Percentiles rank a stretch among this genome's conserved stretches.
These are phyloP conservation scores for Nudaria mundana DNA, from an alignment of 2,888 invertebrate genomes.

Conservation along the genomic window DNA sequence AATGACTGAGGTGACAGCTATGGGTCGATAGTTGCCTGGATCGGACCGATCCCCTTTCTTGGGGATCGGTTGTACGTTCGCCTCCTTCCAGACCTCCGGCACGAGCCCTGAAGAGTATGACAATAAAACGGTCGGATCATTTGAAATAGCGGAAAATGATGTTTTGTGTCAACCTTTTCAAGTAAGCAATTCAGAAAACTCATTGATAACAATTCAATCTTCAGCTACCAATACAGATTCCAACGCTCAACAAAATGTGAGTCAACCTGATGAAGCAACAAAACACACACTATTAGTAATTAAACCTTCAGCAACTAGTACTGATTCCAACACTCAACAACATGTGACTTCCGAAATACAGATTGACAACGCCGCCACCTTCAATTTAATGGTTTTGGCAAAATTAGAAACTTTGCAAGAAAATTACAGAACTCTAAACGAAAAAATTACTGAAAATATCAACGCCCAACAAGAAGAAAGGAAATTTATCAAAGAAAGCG, in stretches of 20 bases:
- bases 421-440: conserved; percentile 9
- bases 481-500: conserved; percentile 10
- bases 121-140: neutral
- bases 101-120: too few species aligned
- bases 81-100: too few species aligned
- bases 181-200: neutral
- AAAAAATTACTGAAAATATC: conserved; percentile 12
- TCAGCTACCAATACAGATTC: conserved; percentile 4
- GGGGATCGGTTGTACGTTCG: too few species aligned
- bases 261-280: neutral
- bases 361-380: conserved; percentile 7
- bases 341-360: conserved; percentile 11
- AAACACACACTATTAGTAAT: neutral
- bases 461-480: conserved; percentile 12
- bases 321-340: conserved; percentile 12
- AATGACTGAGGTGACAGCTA: too few species aligned
- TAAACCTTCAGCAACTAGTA: neutral
- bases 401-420: conserved; percentile 8
- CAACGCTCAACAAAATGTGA: conserved; percentile 14
- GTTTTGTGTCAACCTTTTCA: neutral
- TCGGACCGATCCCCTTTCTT: too few species aligned
- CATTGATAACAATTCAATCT: neutral
- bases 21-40: too few species aligned
- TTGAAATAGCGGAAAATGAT: conserved; percentile 1
- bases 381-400: conserved; percentile 8